These are phyloP conservation scores for Uropetala carovei DNA, from an alignment of 2,888 invertebrate species.

Conservation along the genomic window DNA sequence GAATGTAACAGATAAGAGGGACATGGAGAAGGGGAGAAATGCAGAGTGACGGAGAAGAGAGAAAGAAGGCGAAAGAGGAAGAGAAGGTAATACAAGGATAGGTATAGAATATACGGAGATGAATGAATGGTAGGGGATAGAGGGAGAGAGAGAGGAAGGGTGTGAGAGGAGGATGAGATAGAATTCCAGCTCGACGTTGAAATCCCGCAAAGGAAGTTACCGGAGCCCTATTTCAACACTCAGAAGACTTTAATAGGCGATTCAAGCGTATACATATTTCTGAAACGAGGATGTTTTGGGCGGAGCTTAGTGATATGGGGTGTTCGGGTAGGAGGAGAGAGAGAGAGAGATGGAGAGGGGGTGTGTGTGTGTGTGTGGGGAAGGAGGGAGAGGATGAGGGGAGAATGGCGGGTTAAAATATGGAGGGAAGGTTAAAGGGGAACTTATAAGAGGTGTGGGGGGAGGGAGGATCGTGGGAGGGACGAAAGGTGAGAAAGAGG, in stretches of 20 bases:
- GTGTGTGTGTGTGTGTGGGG: too few relatives aligned
- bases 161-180: too few relatives aligned
- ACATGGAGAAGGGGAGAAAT: neutral
- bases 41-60: neutral
- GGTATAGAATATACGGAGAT: neutral
- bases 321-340: too few relatives aligned
- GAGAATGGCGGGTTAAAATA: neutral
- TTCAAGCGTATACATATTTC: neutral
- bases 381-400: neutral
- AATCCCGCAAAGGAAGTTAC: neutral
- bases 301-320: conserved; percentile 2
- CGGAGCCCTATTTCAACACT: neutral
- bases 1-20: neutral
- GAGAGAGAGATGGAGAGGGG: too few relatives aligned
- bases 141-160: neutral
- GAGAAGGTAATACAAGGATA: neutral
- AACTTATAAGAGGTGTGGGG: too few relatives aligned
- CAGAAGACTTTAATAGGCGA: neutral
- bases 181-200: neutral
- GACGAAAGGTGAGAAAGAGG: too few relatives aligned
- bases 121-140: neutral
- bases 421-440: conserved; percentile 15
- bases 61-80: neutral
- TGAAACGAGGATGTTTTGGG: conserved; percentile 15
- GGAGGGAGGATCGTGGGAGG: neutral